Evolutionary conservation across 1,140 invertebrate genomes (phyloP).

Genomic region (Lepeophtheirus salmonis): DNA sequence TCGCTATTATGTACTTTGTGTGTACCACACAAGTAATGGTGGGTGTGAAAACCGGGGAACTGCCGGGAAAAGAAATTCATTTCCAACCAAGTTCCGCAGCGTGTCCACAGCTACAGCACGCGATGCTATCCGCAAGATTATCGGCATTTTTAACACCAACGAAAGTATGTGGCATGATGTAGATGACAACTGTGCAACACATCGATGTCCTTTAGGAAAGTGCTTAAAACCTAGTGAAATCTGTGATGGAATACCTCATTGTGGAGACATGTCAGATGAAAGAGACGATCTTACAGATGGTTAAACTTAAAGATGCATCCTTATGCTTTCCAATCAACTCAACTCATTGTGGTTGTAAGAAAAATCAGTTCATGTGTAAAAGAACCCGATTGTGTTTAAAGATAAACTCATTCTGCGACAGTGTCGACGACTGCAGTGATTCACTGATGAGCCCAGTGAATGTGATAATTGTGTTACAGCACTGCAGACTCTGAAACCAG

Average conservation of each 20-base stretch:
- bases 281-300: not conserved
- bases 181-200: not conserved
- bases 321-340: not conserved
- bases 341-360: not conserved
- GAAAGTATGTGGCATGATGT: not conserved
- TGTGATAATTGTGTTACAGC: not conserved
- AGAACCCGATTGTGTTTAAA: not conserved
- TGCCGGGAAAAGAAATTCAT: not conserved
- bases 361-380: not conserved
- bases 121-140: not conserved
- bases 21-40: not conserved
- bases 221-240: conserved; percentile 42
- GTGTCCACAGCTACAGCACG: not conserved
- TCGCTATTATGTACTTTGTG: not conserved
- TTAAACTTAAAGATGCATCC: not conserved
- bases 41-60: not conserved
- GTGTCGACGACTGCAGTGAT: conserved; percentile 8
- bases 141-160: not conserved
- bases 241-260: conserved; percentile 51
- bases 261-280: conserved; percentile 54
- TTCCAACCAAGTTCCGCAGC: not conserved
- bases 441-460: not conserved
- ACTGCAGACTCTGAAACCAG: not conserved
- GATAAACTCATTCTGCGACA: conserved; percentile 6
- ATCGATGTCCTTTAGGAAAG: conserved; percentile 27